Percentiles rank a stretch among this genome's conserved stretches.
phyloP scores from a whole-genome alignment of 2,113 vertebrate species.

The Hemiprocne comata region DNA sequence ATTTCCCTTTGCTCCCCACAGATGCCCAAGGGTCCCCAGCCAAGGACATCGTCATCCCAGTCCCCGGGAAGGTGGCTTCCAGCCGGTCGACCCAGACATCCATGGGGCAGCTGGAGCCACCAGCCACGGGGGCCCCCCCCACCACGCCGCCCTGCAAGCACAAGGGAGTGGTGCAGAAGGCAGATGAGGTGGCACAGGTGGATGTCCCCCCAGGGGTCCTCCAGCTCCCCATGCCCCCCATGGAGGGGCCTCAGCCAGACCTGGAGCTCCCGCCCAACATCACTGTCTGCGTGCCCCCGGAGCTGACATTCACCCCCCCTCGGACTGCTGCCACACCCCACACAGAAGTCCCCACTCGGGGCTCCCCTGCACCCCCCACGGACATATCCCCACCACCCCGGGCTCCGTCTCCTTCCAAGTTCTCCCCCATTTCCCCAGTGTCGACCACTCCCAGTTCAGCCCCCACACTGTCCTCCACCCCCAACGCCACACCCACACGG shows the following conservation, averaged over 20 bases:
- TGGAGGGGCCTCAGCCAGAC: background rate
- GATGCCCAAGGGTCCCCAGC: constrained; percentile 76
- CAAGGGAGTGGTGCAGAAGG: constrained; percentile 38
- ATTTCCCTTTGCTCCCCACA: constrained; percentile 34
- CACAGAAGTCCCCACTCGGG: background rate
- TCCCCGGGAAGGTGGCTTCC: constrained; percentile 35
- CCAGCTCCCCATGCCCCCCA: background rate
- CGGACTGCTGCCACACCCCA: background rate
- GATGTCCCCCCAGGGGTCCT: background rate
- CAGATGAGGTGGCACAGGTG: background rate
- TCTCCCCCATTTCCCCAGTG: background rate
- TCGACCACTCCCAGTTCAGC: background rate
- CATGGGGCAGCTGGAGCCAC: background rate
- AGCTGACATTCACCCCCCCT: constrained; percentile 41
- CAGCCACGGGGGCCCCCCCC: background rate
- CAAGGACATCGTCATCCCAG: constrained; percentile 60
- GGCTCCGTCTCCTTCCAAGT: constrained; percentile 35
- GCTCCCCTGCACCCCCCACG: rapidly evolving
- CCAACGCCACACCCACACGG: constrained; percentile 14
- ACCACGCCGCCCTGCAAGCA: constrained; percentile 62
- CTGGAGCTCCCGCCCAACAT: background rate
- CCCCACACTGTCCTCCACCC: background rate
- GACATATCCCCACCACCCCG: background rate
- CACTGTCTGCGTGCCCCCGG: background rate
- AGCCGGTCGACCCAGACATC: constrained; percentile 30